Conservation (phyloP, 2,797 vertebrate species). For the Sebastiscus albofasciatus region DNA sequence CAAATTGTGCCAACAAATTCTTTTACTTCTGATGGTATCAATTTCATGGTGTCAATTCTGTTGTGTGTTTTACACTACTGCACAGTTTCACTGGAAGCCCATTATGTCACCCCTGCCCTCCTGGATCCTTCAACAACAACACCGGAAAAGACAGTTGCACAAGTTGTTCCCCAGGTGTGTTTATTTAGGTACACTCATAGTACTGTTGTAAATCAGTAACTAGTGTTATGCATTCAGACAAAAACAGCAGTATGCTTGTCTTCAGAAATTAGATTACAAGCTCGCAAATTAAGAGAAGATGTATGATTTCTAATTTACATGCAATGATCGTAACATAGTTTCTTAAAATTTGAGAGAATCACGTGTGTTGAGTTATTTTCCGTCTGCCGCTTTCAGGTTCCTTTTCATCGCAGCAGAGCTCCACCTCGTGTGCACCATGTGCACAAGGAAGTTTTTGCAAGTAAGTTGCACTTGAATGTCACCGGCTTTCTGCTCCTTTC, state of each 20-base stretch:
- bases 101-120: slow-evolving; percentile 81
- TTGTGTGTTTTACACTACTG: slow-evolving; percentile 1
- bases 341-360: neutral
- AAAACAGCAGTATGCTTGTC: neutral
- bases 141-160: slow-evolving; percentile 80
- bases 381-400: slow-evolving; percentile 79
- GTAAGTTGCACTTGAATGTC: slow-evolving; percentile 73
- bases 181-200: neutral
- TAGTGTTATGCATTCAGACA: neutral
- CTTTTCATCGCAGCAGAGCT: slow-evolving; percentile 81
- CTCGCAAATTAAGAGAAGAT: neutral
- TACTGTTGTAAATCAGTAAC: slow-evolving; percentile 2
- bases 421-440: slow-evolving; percentile 85
- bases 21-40: neutral
- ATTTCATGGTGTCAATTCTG: neutral
- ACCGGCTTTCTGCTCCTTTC: neutral
- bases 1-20: neutral
- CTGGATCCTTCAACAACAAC: slow-evolving; percentile 83
- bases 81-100: slow-evolving; percentile 82
- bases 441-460: slow-evolving; percentile 87
- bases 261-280: neutral
- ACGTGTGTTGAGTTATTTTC: neutral
- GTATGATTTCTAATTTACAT: neutral
- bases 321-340: neutral
- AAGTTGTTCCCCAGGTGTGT: slow-evolving; percentile 84